Evolutionary conservation across 2,113 vertebrate genomes (phyloP).

Genomic region (Sula dactylatra): DNA sequence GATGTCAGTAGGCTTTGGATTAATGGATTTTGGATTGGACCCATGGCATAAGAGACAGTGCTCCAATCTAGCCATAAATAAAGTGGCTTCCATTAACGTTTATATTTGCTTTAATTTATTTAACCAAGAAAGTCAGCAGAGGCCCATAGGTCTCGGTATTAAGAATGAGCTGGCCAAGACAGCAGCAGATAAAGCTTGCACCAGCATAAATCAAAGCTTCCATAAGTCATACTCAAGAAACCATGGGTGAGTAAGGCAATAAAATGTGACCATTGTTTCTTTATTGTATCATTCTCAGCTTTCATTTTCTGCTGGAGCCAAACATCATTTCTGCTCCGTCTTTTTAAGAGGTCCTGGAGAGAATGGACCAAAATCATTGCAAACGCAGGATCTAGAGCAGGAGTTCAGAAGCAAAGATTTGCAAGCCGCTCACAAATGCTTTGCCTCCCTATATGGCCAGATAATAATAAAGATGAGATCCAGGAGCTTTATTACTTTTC

Average conservation of each 20-base stretch:
- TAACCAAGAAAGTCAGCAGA: constrained; percentile 39
- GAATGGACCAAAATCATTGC: background rate
- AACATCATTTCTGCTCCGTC: background rate
- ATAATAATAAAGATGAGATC: background rate
- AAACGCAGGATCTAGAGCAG: background rate
- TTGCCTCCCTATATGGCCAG: background rate
- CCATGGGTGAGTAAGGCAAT: background rate
- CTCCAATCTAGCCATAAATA: constrained; percentile 30
- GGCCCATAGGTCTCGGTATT: background rate
- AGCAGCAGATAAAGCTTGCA: constrained; percentile 58
- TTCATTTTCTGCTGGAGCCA: background rate
- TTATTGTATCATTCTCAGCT: background rate
- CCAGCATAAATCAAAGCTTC: constrained; percentile 43
- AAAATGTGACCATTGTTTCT: constrained; percentile 8
- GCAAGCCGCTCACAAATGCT: background rate
- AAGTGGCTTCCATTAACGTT: constrained; percentile 19
- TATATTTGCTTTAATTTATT: constrained; percentile 59
- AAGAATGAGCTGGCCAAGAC: constrained; percentile 61
- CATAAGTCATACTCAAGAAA: constrained; percentile 30
- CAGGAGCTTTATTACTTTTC: background rate
- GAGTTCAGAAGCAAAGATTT: background rate
- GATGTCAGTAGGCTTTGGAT: background rate
- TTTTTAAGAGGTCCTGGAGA: background rate
- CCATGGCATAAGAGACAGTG: background rate
- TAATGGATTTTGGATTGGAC: constrained; percentile 5